These are phyloP conservation scores for Datnioides undecimradiatus DNA, from an alignment of 2,113 vertebrate genomes.

Conservation along the genomic window DNA sequence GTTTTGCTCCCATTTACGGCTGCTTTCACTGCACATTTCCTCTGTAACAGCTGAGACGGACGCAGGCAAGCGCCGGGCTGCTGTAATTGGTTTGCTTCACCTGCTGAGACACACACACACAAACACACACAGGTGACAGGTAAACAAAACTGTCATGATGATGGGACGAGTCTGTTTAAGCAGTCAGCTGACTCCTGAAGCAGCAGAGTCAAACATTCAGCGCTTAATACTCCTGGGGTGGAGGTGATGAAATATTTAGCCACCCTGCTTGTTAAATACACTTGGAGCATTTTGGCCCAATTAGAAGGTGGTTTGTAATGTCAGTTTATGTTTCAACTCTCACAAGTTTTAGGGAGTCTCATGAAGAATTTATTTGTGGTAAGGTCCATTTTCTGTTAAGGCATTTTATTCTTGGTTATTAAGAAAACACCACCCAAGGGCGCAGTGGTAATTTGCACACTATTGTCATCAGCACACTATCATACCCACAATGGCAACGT, in stretches of 20 bases:
- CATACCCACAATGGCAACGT: too few species aligned
- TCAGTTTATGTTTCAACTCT: neutral
- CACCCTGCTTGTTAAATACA: neutral
- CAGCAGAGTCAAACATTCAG: neutral
- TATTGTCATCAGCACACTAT: too few species aligned
- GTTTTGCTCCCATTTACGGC: slow-evolving; percentile 46
- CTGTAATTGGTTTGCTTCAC: slow-evolving; percentile 48
- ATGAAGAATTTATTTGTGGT: neutral
- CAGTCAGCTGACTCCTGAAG: slow-evolving; percentile 32
- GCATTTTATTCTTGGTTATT: neutral
- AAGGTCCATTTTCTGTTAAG: neutral
- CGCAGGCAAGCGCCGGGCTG: neutral
- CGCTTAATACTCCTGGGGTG: neutral
- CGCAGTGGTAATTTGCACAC: too few species aligned
- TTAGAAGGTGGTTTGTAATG: neutral
- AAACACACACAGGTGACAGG: slow-evolving; percentile 45
- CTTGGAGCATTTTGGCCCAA: neutral
- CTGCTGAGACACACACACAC: slow-evolving; percentile 14
- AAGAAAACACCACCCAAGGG: neutral
- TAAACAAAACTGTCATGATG: slow-evolving; percentile 42
- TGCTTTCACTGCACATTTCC: slow-evolving; percentile 56
- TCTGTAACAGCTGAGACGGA: slow-evolving; percentile 21
- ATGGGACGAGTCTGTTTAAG: neutral
- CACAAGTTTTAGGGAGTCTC: neutral
- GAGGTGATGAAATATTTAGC: slow-evolving; percentile 37